Evolutionary conservation across 2,113 vertebrate species (phyloP), one percentile per base, ranked within the genome.

Genomic region (Ascaphus truei): DNA sequence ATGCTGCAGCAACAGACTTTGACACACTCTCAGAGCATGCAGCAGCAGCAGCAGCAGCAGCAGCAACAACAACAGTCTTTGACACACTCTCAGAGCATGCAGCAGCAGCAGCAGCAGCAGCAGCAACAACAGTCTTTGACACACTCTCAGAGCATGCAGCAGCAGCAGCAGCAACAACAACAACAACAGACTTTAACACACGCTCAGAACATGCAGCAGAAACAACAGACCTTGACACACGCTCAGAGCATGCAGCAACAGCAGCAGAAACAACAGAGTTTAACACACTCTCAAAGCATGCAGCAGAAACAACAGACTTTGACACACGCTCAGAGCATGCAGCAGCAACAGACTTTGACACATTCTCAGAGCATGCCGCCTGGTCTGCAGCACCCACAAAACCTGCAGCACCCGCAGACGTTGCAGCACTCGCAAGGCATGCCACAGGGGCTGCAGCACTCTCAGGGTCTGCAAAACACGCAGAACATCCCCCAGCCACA

Each of bases 1-100:
- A 88, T 92, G 26, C 84, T 90, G 43, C 92, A 89, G 79, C 85
- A 92, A 72, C 92, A 92, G 84, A 88, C 91, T 80, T 88, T 95
- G 78, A 90, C 90, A 76, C 95, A 92, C 68, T 71, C 72, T 4
- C 77, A 93, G 45, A 71, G 57, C 47, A 59, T 71, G 45, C 79
- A 83, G 65, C 75, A 77, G 65, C 37, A 81, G 29, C 85, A 84
- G 73, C 73, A 72, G 1, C 88, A 88, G 34, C 39, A 39, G 36
- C 41, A 57, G 52, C 67, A 48, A 41, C 67, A 69, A 56, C 67
- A 88, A 87, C 87, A 90, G 85, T 80, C 88, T 80, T 80, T 89
- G 85, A 81, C 83, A 71, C 88, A 86, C 45, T 85, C 84, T 73
- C 85, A 89, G 57, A 56, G 67, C 25, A 26, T 69, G 79, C 85